Base-by-base conservation (phyloP, 2,113 vertebrate genomes). In the Pangasianodon hypophthalmus region DNA sequence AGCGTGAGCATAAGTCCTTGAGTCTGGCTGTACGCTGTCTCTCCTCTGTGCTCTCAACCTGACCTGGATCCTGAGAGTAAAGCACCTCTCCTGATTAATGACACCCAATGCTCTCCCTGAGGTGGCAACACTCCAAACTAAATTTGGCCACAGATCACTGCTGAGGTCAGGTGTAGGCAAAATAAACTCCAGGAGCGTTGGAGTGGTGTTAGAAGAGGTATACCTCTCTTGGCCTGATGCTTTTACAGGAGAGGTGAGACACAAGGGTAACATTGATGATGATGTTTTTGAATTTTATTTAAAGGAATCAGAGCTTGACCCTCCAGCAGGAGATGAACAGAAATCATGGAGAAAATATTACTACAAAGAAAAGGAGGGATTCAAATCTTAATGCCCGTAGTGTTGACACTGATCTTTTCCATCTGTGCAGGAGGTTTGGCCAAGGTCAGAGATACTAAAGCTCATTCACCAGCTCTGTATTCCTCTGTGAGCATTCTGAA, bases 91-190 rank as follows among this genome's bases (percentile, higher is more conserved):
- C 83, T 93, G 92, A 93, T 92, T 92, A 91, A 94, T 93, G 91
- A 84, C 87, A 90, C 89, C 87, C 87, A 87, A 46, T 85, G 26
- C 89, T 87, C 91, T 91, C 91, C 89, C 88, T 69, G 86, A 92
- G 90, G 88, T 93, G 93, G 92, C 92, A 92, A 90, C 91, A 84
- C 88, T 93, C 93, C 93, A 94, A 93, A 92, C 91, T 91, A 93
- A 93, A 93, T 92, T 91, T 94, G 93, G 92, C 93, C 91, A 91
- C 91, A 92, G 90, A 91, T 92, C 91, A 90, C 90, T 90, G 84
- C 86, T 58, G 83, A 90, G 93, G 93, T 94, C 92, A 94, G 91
- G 90, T 93, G 90, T 91, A 92, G 91, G 93, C 85, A 93, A 92
- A 90, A 92, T 91, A 93, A 92, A 93, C 91, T 86, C 82, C 73